These are phyloP conservation scores for Epinephelus malabaricus DNA, from an alignment of 2,797 vertebrate species.

Conservation along the genomic window DNA sequence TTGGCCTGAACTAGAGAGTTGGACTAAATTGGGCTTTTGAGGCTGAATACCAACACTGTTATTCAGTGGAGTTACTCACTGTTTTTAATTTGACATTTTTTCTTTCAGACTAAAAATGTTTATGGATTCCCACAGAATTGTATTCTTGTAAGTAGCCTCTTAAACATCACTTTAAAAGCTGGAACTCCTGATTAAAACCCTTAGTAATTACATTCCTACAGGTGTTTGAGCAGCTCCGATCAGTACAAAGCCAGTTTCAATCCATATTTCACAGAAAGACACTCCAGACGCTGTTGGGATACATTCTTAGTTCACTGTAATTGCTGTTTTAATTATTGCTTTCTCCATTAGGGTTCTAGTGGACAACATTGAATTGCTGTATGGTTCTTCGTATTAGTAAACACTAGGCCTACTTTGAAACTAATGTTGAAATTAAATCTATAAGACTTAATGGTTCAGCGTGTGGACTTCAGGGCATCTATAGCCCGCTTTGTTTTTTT, in stretches of 20 bases:
- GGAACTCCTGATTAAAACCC: background rate
- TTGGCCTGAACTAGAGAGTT: constrained; percentile 16
- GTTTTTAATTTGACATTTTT: background rate
- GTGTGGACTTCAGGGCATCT: too few relatives aligned
- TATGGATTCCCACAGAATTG: background rate
- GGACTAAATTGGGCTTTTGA: constrained; percentile 2
- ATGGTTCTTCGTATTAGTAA: background rate
- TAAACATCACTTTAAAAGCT: background rate
- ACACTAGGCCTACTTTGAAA: background rate
- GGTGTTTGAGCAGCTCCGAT: constrained; percentile 3
- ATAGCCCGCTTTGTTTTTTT: too few relatives aligned
- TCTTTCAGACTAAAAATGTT: constrained; percentile 1
- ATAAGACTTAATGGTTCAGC: too few relatives aligned
- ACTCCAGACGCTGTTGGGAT: background rate
- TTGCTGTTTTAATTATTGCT: background rate
- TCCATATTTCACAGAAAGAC: background rate
- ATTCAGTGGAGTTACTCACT: background rate
- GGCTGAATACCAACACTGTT: background rate
- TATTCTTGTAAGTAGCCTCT: background rate
- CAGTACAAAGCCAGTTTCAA: background rate
- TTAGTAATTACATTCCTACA: background rate
- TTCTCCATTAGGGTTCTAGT: background rate
- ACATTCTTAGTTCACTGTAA: background rate
- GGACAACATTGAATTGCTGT: background rate
- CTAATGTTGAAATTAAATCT: background rate